These are phyloP conservation scores for Smutsia temminckii DNA, from an alignment of 2,797 vertebrate species.

Conservation along the genomic window DNA sequence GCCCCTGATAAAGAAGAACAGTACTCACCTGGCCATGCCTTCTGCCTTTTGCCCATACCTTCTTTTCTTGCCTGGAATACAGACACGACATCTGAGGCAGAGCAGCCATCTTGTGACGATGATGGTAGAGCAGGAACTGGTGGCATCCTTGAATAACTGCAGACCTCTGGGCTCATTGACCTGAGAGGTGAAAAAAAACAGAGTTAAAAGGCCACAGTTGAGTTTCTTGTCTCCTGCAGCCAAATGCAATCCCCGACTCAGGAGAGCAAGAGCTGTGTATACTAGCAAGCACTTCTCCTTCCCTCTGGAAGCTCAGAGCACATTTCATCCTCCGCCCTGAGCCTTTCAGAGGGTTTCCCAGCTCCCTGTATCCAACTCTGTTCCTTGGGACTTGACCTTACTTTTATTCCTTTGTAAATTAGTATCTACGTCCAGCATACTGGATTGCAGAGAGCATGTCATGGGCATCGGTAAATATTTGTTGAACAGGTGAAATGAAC, in stretches of 20 bases:
- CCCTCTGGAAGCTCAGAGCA: neutral
- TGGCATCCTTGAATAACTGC: neutral
- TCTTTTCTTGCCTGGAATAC: neutral
- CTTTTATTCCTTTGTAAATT: neutral
- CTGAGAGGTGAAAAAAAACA: neutral
- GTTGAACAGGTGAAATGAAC: neutral
- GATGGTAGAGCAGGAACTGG: neutral
- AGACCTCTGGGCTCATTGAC: neutral
- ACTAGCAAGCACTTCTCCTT: neutral
- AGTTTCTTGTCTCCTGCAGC: neutral
- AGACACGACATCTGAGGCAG: neutral
- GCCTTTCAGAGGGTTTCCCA: neutral
- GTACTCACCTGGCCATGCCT: too few species aligned
- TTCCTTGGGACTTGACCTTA: neutral
- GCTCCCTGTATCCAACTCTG: neutral
- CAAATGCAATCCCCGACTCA: fast-evolving
- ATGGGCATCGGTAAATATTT: fast-evolving
- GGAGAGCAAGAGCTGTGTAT: too few species aligned
- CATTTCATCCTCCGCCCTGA: neutral
- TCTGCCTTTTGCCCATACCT: neutral
- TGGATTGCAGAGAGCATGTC: fast-evolving
- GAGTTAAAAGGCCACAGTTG: fast-evolving
- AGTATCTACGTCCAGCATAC: fast-evolving
- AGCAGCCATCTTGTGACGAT: neutral
- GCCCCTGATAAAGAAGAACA: neutral